Conservation (phyloP, 1,140 invertebrate genomes). For the Brachionus rubens region DNA sequence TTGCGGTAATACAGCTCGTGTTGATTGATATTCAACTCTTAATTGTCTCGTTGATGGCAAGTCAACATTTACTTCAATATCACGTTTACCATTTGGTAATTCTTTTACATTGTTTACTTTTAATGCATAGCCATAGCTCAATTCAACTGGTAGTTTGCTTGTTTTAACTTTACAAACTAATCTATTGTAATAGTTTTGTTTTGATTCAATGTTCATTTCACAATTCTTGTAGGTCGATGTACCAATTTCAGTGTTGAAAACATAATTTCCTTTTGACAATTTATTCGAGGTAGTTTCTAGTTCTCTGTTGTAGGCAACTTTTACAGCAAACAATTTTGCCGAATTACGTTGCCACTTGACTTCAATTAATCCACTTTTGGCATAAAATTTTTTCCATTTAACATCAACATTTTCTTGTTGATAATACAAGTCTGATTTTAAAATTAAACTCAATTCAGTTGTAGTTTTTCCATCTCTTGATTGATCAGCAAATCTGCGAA, state of each 20-base stretch:
- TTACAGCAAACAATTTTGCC: background rate
- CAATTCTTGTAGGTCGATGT: background rate
- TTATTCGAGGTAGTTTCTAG: background rate
- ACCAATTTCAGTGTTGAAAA: background rate
- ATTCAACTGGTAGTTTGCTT: conserved; percentile 29
- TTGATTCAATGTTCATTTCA: conserved; percentile 39
- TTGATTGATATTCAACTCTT: conserved; percentile 24
- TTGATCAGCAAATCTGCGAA: background rate
- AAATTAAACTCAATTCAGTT: background rate
- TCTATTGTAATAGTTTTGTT: conserved; percentile 13
- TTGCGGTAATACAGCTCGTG: background rate
- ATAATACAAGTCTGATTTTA: conserved; percentile 1
- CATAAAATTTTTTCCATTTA: background rate
- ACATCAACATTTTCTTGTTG: background rate
- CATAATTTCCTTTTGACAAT: conserved; percentile 4
- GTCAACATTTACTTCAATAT: conserved; percentile 2
- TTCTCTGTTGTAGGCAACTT: conserved; percentile 7
- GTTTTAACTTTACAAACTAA: conserved; percentile 22
- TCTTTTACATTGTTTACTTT: conserved; percentile 1
- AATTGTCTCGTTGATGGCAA: conserved; percentile 24
- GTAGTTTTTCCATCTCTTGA: background rate
- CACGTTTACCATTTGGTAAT: background rate
- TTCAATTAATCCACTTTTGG: background rate
- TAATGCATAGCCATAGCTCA: conserved; percentile 29
- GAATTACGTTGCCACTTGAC: background rate